A percentile compares a stretch with the other conserved stretches of the same genome.
phyloP scores from a whole-genome alignment of 1,140 invertebrate species.

The Cotesia typhae region DNA sequence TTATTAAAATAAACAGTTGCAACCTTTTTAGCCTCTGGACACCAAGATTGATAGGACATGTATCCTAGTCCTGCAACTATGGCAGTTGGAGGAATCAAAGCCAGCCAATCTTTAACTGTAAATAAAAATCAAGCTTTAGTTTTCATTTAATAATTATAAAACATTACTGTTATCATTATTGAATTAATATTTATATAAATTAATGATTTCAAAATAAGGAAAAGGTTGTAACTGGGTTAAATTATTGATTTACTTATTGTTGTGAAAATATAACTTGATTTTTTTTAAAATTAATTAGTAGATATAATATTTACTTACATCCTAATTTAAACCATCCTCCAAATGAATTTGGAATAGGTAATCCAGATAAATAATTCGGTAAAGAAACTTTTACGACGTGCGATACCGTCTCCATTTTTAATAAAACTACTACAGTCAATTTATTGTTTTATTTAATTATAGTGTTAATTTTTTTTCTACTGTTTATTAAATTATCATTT shows the following conservation, averaged over 20 bases:
- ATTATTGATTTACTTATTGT: no score
- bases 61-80: constrained; percentile 78
- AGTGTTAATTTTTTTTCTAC: no score
- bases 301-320: constrained; percentile 64
- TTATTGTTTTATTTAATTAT: no score
- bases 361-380: constrained; percentile 78
- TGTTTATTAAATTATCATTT: no score
- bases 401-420: constrained; percentile 76
- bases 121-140: constrained; percentile 45
- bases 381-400: constrained; percentile 77
- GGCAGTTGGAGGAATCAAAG: constrained; percentile 81
- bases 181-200: not conserved
- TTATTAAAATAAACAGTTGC: constrained; percentile 25
- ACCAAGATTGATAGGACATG: constrained; percentile 77
- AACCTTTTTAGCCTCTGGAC: constrained; percentile 59
- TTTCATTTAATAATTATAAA: not conserved
- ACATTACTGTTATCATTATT: not conserved
- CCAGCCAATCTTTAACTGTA: constrained; percentile 81
- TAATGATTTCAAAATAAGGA: no score
- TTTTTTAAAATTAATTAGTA: not conserved
- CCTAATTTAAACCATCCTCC: constrained; percentile 82
- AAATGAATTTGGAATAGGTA: constrained; percentile 80
- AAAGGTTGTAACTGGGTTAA: no score
- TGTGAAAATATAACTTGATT: no score
- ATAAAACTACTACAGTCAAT: constrained; percentile 19